Conservation (phyloP, 1,140 invertebrate genomes). For the Diorhabda carinulata region DNA sequence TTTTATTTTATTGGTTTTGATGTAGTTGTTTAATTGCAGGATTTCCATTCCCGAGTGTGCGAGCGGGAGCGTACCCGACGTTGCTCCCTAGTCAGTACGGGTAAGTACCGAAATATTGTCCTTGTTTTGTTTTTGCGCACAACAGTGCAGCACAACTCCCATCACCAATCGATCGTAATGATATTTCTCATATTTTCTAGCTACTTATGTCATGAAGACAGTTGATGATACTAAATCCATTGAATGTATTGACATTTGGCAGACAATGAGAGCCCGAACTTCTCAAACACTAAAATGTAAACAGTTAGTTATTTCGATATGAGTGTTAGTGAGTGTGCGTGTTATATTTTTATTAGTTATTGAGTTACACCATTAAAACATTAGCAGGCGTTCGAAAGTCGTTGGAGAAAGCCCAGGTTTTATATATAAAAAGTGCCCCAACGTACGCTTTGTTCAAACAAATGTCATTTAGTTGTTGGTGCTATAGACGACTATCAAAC, state of each 20-base stretch:
- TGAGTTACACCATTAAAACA: constrained; percentile 45
- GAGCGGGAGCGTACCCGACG: constrained; percentile 62
- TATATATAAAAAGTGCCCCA: not conserved
- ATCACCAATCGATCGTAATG: constrained; percentile 40
- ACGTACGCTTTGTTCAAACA: not conserved
- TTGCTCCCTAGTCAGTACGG: constrained; percentile 68
- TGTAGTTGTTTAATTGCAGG: constrained; percentile 50
- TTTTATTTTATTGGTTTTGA: not conserved
- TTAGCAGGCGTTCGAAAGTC: constrained; percentile 25
- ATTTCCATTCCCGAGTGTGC: constrained; percentile 62
- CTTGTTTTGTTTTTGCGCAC: constrained; percentile 7
- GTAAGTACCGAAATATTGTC: constrained; percentile 53
- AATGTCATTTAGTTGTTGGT: too few species aligned
- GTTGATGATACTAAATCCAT: constrained; percentile 45
- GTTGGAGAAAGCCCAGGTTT: constrained; percentile 26
- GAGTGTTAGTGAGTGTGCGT: constrained; percentile 48
- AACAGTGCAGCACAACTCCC: constrained; percentile 4
- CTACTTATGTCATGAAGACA: constrained; percentile 41
- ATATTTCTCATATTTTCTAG: constrained; percentile 46
- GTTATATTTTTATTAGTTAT: constrained; percentile 44
- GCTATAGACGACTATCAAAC: too few species aligned
- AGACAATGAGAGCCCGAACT: constrained; percentile 32
- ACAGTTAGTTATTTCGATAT: constrained; percentile 46
- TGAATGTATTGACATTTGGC: constrained; percentile 46
- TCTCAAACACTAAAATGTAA: constrained; percentile 43